Base-by-base conservation (phyloP, 2,113 vertebrate genomes). In the Prinia subflava region DNA sequence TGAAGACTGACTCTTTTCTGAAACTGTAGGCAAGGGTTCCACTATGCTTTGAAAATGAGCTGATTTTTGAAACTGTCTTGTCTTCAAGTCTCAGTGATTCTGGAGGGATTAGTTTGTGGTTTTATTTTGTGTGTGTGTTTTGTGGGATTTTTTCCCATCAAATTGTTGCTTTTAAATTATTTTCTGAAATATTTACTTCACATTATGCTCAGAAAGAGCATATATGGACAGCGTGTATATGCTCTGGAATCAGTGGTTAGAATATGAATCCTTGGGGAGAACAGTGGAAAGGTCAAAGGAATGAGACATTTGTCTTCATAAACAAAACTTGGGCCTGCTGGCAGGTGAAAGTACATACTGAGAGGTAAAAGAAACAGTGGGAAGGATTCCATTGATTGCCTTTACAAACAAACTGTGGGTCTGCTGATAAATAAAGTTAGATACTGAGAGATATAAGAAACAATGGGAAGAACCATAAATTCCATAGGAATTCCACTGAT, bases 21-120 rank as follows among this genome's bases (percentile, higher is more conserved):
- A 30, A 50, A 50, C 2, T 30, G n/a, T 50, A 50, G 10, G 25
- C n/a, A 69, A n/a, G 46, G 12, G 9, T 37, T 69, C n/a, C n/a
- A 21, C n/a, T 28, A 15, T 18, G 18, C n/a, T 69, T 37, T 37
- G 33, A 18, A 35, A 67, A 47, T 47, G 2, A 65, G 9, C 25
- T 64, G 23, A 25, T 81, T 73, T 83, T 93, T 81, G 20, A 77
- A 86, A 24, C 30, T 24, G 63, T 35, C 18, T 79, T 83, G 17
- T 37, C 42, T 83, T 86, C 41, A 80, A 56, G 15, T 9, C 69
- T 86, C 11, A 33, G 35, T 1, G 3, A 35, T 83, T 68, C 15
- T 33, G 7, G 8, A n/a, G 11, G 6, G 3, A 9, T 16, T 47
- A 28, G 53, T 3, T 15, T 7, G 31, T 12, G 10, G 3, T 4